Percentiles rank a stretch among this genome's conserved stretches.
Evolutionary conservation across 2,797 vertebrate species (phyloP).

Genomic region (Argyrosomus regius): DNA sequence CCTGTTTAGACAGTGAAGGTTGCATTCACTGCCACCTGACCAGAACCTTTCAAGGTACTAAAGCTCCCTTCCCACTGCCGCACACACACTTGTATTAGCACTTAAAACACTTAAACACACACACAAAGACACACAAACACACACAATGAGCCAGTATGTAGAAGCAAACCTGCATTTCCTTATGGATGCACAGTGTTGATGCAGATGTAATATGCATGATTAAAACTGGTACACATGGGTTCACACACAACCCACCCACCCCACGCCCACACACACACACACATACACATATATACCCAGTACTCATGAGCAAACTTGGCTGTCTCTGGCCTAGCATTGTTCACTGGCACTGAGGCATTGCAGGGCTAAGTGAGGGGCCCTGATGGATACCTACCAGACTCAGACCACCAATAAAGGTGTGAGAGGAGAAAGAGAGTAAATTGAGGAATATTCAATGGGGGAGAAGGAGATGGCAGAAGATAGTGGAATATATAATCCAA

Average conservation of each 20-base stretch:
- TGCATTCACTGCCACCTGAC: conserved; percentile 76
- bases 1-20: conserved; percentile 72
- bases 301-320: conserved; percentile 70
- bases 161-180: conserved; percentile 73
- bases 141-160: conserved; percentile 51
- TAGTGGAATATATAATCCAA: conserved; percentile 49
- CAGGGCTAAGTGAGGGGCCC: conserved; percentile 85
- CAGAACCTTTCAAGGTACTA: conserved; percentile 72
- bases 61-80: conserved; percentile 33
- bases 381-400: conserved; percentile 83
- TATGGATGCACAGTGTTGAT: conserved; percentile 60
- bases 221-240: conserved; percentile 64
- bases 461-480: conserved; percentile 73
- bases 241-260: conserved; percentile 52
- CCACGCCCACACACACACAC: conserved; percentile 35
- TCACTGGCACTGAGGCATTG: conserved; percentile 80
- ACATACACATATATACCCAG: conserved; percentile 34
- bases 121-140: conserved; percentile 25
- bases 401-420: conserved; percentile 86
- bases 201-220: conserved; percentile 80
- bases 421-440: conserved; percentile 62
- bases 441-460: conserved; percentile 67
- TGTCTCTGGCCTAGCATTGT: conserved; percentile 79
- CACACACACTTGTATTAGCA: conserved; percentile 38
- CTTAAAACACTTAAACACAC: conserved; percentile 36